Conservation (phyloP, 2,113 vertebrate genomes). For the Lepus timidus region DNA sequence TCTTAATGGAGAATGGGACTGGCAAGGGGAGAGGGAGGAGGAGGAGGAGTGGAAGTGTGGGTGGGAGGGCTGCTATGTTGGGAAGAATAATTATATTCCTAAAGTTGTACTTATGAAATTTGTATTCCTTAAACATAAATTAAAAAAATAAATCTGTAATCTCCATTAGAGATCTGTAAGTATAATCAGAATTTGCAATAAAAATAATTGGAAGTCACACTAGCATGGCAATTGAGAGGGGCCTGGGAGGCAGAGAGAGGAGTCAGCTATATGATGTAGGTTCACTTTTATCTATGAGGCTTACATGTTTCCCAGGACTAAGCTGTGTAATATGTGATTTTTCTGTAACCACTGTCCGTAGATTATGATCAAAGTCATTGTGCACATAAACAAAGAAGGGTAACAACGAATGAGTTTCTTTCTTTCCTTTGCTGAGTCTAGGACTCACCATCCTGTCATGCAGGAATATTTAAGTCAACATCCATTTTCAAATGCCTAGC, state of each 20-base stretch:
- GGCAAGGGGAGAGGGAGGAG: no score
- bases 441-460: not conserved
- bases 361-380: constrained; percentile 45
- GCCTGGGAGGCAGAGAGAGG: not conserved
- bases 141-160: no score
- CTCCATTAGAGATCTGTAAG: constrained; percentile 15
- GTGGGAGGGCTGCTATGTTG: no score
- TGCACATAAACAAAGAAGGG: not conserved
- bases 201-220: not conserved
- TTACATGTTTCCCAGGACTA: constrained; percentile 22
- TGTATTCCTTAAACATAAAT: no score
- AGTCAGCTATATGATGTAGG: not conserved
- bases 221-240: not conserved
- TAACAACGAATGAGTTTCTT: not conserved
- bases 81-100: no score
- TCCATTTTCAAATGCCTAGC: constrained; percentile 39
- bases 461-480: not conserved
- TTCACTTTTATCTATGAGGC: not conserved
- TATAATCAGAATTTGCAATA: constrained; percentile 22
- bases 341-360: constrained; percentile 22
- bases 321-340: constrained; percentile 5
- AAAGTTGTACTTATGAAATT: no score
- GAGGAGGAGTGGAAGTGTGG: no score
- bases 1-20: no score
- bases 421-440: not conserved